Evolutionary conservation across 1,140 invertebrate genomes (phyloP), one percentile per base, ranked within the genome.

Genomic region (Sarcophaga bullata): DNA sequence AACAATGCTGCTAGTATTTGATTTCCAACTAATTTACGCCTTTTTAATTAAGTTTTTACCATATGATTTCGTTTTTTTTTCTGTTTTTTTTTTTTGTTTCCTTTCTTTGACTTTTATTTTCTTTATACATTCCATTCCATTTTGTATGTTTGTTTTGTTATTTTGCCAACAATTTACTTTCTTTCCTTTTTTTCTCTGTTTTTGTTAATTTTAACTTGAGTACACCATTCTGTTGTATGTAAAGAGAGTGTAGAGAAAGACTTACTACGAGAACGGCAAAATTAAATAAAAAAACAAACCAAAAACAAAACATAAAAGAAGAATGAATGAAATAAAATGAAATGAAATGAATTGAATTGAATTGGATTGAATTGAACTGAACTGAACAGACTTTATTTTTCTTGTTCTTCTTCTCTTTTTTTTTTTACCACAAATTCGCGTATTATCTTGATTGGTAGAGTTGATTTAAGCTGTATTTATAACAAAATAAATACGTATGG

Each of bases 21-120:
- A 37, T 37, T 37, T 37, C 25, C 25, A 37, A 78, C 75, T 78
- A 78, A 78, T 78, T 78, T 78, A 78, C 75, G 75, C 75, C 75
- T 78, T 78, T 78, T 78, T 78, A 78, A 78, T 78, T 78, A 78
- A 78, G 75, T 78, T 78, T 52, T 78, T 50, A n/a, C 50, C 46
- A 13, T 25, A 8, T 52, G 37, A 19, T 9, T 78, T 73, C 13
- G 10, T 37, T 48, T 78, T 78, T 10, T 50, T 78, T 50, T 50
- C 5, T 76, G n/a, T n/a, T n/a, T n/a, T n/a, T n/a, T n/a, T n/a
- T n/a, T n/a, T n/a, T n/a, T n/a, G n/a, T n/a, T n/a, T n/a, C 10
- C 46, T 48, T 48, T 48, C 46, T 17, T n/a, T 78, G 50, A 50
- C 75, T 52, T 52, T 78, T 50, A 19, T 19, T 48, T 52, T 78